phyloP scores from a whole-genome alignment of 1,140 invertebrate genomes.

The Eriocheir sinensis region DNA sequence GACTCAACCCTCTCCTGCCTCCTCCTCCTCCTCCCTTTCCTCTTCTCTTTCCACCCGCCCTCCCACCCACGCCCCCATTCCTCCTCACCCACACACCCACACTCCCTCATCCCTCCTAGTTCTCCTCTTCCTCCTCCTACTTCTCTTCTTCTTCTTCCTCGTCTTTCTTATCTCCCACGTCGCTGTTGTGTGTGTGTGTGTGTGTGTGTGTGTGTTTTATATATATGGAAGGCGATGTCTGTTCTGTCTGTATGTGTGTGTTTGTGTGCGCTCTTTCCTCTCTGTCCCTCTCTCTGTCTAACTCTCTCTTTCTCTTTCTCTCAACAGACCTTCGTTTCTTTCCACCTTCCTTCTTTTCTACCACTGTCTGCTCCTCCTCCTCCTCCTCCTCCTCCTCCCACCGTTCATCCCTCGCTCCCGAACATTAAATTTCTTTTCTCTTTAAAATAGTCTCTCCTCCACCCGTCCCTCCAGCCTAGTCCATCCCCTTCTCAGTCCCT shows the following conservation, averaged over 20 bases:
- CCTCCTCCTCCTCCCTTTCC: neutral
- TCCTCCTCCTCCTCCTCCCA: neutral
- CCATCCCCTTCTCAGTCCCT: neutral
- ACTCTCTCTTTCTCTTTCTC: conserved; percentile 7
- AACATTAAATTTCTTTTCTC: neutral
- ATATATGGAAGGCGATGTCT: too few species aligned
- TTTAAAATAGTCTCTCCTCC: neutral
- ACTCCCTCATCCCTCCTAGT: neutral
- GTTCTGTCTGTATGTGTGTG: neutral
- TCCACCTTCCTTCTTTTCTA: neutral
- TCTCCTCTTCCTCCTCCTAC: neutral
- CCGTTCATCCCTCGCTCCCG: neutral
- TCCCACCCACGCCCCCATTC: neutral
- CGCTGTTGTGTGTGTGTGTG: neutral
- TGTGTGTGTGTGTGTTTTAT: neutral
- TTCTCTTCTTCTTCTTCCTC: neutral
- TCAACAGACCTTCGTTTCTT: neutral
- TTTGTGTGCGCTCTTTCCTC: neutral
- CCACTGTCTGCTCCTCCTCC: neutral
- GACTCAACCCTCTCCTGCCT: neutral
- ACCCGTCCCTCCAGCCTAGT: neutral
- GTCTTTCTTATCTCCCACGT: neutral
- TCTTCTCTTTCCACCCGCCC: neutral
- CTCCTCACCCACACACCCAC: neutral
- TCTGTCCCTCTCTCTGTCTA: conserved; percentile 29